Evolutionary conservation across 2,113 vertebrate species (phyloP), one percentile per base, ranked within the genome.

Genomic region (Vulpes lagopus): DNA sequence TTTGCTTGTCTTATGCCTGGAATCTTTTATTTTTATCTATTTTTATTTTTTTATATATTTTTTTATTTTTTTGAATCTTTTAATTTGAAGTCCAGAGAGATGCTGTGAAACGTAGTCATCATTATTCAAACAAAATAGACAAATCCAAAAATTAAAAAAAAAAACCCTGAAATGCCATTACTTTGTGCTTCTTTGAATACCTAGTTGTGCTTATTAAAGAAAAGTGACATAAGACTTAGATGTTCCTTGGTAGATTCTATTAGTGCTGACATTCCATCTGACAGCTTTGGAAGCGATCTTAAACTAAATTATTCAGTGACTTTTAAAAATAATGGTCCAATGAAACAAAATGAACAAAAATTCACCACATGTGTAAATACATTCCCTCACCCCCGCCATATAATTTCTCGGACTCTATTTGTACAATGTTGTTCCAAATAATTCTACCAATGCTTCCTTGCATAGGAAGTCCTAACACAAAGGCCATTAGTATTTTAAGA

Each of bases 271-370:
- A 25, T 15, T 30, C 20, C 22, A 69, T 86, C 14, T 87, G 57
- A 94, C 3, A 25, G 76, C 53, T 85, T 76, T 62, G 86, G 64
- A 97, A 85, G 35, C 38, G 2, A 0, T 35, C 85, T 80, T 20
- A 89, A 96, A 59, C 16, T 65, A 19, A 91, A 74, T 82, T 59
- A 89, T 59, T 65, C 22, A 86, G 25, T 73, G 20, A 79, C 30
- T 78, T 23, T 85, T 84, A 82, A 92, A 67, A 5, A 79, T n/a
- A 89, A 91, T 35, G 11, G 51, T 76, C 49, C 60, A 96, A 32
- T 49, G 16, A 87, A 87, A 84, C 15, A 80, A n/a, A 51, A 88
- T 16, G 4, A 62, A 78, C 4, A 43, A 49, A 79, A 83, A 74
- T 80, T 73, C 16, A 73, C 38, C 3, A 23, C 11, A 74, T 74